Conservation (phyloP, 2,888 invertebrate species). For the Icerya purchasi region DNA sequence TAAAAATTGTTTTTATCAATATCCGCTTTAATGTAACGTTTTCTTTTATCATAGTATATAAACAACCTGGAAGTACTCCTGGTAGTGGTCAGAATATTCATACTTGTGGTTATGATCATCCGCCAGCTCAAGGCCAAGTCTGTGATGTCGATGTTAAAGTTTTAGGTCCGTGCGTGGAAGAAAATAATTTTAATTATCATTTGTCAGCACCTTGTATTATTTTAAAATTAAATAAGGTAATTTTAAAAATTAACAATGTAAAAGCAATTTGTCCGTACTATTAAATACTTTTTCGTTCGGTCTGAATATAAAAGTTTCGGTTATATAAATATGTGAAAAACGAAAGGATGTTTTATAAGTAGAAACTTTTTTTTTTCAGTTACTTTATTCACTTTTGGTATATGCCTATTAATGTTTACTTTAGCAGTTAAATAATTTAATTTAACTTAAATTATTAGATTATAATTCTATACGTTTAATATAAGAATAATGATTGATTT, state of each 20-base stretch:
- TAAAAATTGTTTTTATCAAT: too few species aligned
- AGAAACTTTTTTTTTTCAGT: not conserved
- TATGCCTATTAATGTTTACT: too few species aligned
- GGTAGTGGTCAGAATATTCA: conserved; percentile 52
- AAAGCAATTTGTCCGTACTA: not conserved
- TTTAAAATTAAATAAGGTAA: conserved; percentile 74
- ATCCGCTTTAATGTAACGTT: too few species aligned
- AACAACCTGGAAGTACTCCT: conserved; percentile 44
- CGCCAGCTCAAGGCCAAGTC: conserved; percentile 49
- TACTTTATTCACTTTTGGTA: too few species aligned
- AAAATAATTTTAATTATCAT: conserved; percentile 73
- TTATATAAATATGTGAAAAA: too few species aligned
- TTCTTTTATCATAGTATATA: conserved; percentile 38
- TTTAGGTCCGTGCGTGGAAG: conserved; percentile 58
- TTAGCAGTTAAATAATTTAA: too few species aligned
- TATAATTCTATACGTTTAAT: too few species aligned
- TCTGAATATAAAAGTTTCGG: too few species aligned
- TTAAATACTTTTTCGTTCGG: too few species aligned
- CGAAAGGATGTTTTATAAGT: not conserved
- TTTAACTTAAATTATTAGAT: too few species aligned
- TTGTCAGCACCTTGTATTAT: conserved; percentile 84
- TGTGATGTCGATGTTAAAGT: conserved; percentile 67
- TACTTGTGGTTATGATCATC: conserved; percentile 50
- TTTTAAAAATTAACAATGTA: not conserved
- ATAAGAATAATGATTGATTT: too few species aligned